Conservation (phyloP, 2,113 vertebrate genomes). For the Anhinga anhinga region DNA sequence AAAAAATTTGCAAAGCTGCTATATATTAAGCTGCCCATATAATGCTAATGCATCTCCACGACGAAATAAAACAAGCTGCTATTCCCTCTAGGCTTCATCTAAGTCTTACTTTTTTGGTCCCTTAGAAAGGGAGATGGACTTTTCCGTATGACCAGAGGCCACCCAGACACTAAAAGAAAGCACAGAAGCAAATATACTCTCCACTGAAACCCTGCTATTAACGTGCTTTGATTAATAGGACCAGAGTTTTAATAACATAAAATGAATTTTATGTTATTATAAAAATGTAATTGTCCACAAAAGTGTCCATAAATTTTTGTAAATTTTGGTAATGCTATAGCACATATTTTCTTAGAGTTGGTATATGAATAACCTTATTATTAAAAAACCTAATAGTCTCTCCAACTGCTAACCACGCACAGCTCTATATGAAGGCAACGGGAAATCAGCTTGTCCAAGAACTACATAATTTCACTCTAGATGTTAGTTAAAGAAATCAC, state of each 20-base stretch:
- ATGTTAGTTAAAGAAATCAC: constrained; percentile 3
- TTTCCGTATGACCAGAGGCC: background rate
- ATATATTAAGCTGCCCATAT: background rate
- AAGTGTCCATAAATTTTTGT: background rate
- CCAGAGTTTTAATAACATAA: background rate
- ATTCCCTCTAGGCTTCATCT: background rate
- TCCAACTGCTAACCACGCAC: background rate
- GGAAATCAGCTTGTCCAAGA: background rate
- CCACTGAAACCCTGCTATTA: background rate
- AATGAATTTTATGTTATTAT: background rate
- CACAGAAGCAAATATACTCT: background rate
- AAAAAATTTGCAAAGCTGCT: background rate
- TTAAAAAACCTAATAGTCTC: background rate
- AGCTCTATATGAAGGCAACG: background rate
- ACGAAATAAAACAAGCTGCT: background rate
- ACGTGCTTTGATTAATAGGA: background rate
- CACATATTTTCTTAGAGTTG: background rate
- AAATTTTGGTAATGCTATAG: background rate
- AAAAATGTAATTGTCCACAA: background rate
- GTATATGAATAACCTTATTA: background rate
- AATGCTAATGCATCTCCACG: background rate
- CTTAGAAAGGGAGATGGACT: background rate
- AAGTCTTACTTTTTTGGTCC: background rate
- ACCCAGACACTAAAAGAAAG: background rate
- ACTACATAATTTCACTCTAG: background rate